Evolutionary conservation across 2,113 vertebrate genomes (phyloP).

Genomic region (Poeciliopsis turrubarensis): DNA sequence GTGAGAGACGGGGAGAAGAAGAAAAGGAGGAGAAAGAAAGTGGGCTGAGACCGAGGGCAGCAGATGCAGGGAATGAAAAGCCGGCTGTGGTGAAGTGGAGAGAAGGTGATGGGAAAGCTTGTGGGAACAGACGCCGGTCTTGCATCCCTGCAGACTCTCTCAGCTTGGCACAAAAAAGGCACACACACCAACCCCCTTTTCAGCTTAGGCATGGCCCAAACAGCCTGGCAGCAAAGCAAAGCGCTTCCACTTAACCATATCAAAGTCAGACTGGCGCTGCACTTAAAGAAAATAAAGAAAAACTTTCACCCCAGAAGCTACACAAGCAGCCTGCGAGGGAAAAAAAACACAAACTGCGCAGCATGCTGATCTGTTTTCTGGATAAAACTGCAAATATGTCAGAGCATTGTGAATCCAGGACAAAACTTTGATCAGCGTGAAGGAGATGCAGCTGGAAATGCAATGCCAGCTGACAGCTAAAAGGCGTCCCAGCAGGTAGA

Average conservation of each 20-base stretch:
- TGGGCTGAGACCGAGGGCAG: conserved; percentile 21
- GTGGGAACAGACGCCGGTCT: conserved; percentile 59
- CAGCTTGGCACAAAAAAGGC: conserved; percentile 49
- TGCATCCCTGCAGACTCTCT: conserved; percentile 50
- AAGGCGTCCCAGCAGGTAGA: conserved; percentile 36
- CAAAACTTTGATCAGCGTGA: conserved; percentile 32
- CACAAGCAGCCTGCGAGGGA: conserved; percentile 12
- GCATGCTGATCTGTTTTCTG: conserved; percentile 25
- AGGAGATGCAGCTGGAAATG: conserved; percentile 22
- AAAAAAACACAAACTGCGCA: background rate
- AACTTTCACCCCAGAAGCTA: conserved; percentile 22
- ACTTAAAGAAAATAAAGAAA: conserved; percentile 34
- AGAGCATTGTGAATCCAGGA: conserved; percentile 13
- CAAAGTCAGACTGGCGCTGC: conserved; percentile 63
- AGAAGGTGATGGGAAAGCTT: conserved; percentile 47
- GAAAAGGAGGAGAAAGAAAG: background rate
- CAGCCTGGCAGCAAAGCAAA: conserved; percentile 68
- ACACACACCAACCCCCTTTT: conserved; percentile 43
- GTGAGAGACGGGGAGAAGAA: conserved; percentile 20
- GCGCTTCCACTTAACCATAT: conserved; percentile 73
- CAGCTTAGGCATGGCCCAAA: conserved; percentile 59
- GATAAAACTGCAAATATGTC: conserved; percentile 7
- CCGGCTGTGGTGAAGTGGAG: conserved; percentile 40
- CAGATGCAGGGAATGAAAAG: conserved; percentile 60
- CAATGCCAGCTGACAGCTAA: background rate